Base-by-base conservation (phyloP, 2,888 invertebrate genomes). In the Myopa tessellatipennis region DNA sequence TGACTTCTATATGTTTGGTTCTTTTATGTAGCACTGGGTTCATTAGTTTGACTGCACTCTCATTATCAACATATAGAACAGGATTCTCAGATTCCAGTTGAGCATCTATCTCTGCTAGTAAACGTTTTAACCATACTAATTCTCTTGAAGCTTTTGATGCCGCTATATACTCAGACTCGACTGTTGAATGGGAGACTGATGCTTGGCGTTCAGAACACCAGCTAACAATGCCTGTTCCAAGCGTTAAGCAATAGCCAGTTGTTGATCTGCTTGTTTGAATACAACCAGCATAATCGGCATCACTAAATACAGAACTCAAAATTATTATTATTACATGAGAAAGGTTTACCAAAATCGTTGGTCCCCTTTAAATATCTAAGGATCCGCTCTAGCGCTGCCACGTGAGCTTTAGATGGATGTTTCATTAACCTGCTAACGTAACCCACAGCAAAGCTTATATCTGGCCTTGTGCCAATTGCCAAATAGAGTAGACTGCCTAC, bases 401-500 rank as follows among this genome's bases (percentile, higher is more conserved):
- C n/a, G 50, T 69, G 45, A 26, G 38, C 8, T 69, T 69, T 45
- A n/a, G 69, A 69, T 12, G 69, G 69, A 69, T 69, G 38, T 26
- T 69, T 38, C 69, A 69, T 0, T 6, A 45, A 38, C 38, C 69
- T 12, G 40, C 40, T 6, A 7, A 10, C 8, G 7, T 71, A 55
- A 14, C 52, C 38, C 4, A 52, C 71, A 71, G 55, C 55, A 55
- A 71, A 71, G 18, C 55, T 55, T 7, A 71, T 71, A 71, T 40
- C 40, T 8, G 40, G 40, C 40, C 40, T 40, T 40, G 40, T 40
- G 40, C 40, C 77, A 26, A 75, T 45, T 16, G 78, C 71, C 70
- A 75, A 71, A 45, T 71, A 74, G 40, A 76, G 45, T 7, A 77
- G 73, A 63, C 69, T 74, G 61, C 76, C 76, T 4, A 67, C 68